Evolutionary conservation across 2,888 invertebrate genomes (phyloP), one percentile per base, ranked within the genome.

Genomic region (Pandemis cinnamomeana): DNA sequence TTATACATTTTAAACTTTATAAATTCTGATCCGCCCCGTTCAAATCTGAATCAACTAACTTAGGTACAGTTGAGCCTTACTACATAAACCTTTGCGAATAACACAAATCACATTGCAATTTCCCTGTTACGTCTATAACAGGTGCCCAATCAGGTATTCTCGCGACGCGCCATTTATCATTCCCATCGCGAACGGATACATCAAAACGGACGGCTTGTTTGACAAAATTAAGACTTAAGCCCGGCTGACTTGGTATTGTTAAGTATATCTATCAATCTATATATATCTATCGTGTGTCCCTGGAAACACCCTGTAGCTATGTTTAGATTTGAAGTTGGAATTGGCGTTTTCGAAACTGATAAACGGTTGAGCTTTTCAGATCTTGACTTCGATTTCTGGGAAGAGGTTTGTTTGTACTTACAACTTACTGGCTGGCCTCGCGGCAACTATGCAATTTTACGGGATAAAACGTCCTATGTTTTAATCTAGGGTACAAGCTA

Each of bases 61-160:
- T 36, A 36, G 27, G 27, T 36, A 36, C 27, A 2, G 27, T 36
- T 36, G 27, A 36, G 27, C 27, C 27, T 36, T 20, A 20, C 20
- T 20, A 20, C 20, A 20, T 20, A 20, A 20, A n/a, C 36, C 61
- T 61, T 61, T 71, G 72, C 67, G 77, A 80, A 83, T 81, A 80
- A 78, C 81, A 79, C 81, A 81, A 82, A 82, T 80, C 78, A 79
- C 77, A 77, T 77, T 75, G 71, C 68, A 53, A 75, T 71, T 69
- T 75, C 69, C 71, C 75, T 68, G 75, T 76, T 82, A 81, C 80
- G 81, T 82, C 44, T 77, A 81, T 82, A 86, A 85, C 89, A 88
- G 88, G 87, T 88, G 87, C 80, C 85, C 85, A 87, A 89, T 90
- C 86, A 87, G 83, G 81, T 82, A 89, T 89, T 89, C 89, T 75